Base-by-base conservation (phyloP, 1,140 invertebrate species). In the Ectropis grisescens region DNA sequence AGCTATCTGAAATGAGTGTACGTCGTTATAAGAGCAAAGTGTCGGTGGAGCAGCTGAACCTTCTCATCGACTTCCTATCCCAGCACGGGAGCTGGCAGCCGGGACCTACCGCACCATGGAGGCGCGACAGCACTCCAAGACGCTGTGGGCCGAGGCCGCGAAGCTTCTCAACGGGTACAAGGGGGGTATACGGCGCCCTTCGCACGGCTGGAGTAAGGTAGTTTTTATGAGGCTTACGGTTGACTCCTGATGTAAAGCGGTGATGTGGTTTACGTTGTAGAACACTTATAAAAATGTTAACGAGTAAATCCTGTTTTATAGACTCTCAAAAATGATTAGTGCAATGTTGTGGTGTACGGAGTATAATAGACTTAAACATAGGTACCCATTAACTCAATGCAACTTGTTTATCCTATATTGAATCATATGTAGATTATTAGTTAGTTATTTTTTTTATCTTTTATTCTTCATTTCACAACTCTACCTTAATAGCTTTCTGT, bases 121-220 rank as follows among this genome's bases (percentile, higher is more conserved):
- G 35, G 62, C 55, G 1, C 37, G 70, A 2, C 57, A 68, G 27
- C 50, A 40, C 7, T 67, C 60, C 0, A 71, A 67, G 32, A 51
- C 27, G 11, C 45, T 71, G 1, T 71, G 70, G 67, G 51, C 33
- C 6, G 58, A 75, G 9, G 47, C 71, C 0, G 55, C 65, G 3
- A 54, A 54, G 11, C 47, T 42, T 1, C 31, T 75, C 6, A 71
- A 75, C 11, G 52, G 37, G 27, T 50, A 48, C 13, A 31, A 42
- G 28, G n/a, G n/a, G n/a, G 41, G 29, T 4, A 56, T 58, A 0
- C 58, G 36, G 33, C 71, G 69, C 27, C 51, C 52, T 13, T 24
- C 56, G 12, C 58, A 70, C 45, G 61, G 58, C 2, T 70, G 70
- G 67, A 75, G 67, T 51, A 70, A 59, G 59, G 66, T 59, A 30